Percentiles rank a stretch among this genome's conserved stretches.
phyloP scores from a whole-genome alignment of 2,888 invertebrate species.

The Lasioglossum lativentre region DNA sequence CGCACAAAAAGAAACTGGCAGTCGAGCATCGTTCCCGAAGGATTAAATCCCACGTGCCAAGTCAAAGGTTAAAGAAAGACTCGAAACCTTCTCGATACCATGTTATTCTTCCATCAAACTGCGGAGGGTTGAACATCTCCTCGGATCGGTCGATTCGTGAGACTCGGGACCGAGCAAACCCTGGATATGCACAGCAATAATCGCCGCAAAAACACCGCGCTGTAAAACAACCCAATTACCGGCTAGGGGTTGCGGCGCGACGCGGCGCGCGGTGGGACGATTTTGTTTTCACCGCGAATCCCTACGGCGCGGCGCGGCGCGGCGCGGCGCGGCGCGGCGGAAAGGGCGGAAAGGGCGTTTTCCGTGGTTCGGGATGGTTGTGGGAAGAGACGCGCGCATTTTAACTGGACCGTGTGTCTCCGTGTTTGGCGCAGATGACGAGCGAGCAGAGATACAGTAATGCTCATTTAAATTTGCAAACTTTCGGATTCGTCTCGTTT shows the following conservation, averaged over 20 bases:
- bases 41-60: neutral
- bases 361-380: neutral
- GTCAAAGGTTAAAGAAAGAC: neutral
- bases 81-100: neutral
- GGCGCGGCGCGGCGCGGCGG: too few species aligned
- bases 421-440: conserved; percentile 39
- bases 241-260: neutral
- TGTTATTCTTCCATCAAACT: neutral
- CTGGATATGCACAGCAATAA: conserved; percentile 6
- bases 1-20: neutral
- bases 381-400: neutral
- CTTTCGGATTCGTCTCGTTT: neutral
- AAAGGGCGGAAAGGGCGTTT: neutral
- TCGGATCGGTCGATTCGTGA: neutral
- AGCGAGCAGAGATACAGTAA: neutral
- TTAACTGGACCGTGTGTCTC: conserved; percentile 36
- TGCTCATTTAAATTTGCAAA: neutral
- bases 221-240: conserved; percentile 47
- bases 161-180: neutral
- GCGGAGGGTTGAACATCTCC: neutral
- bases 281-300: conserved; percentile 34
- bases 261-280: too few species aligned
- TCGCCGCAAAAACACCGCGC: conserved; percentile 18
- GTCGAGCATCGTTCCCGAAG: neutral
- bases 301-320: too few species aligned